These are phyloP conservation scores for Hirudinaria manillensis DNA, from an alignment of 2,888 invertebrate species.

Conservation along the genomic window DNA sequence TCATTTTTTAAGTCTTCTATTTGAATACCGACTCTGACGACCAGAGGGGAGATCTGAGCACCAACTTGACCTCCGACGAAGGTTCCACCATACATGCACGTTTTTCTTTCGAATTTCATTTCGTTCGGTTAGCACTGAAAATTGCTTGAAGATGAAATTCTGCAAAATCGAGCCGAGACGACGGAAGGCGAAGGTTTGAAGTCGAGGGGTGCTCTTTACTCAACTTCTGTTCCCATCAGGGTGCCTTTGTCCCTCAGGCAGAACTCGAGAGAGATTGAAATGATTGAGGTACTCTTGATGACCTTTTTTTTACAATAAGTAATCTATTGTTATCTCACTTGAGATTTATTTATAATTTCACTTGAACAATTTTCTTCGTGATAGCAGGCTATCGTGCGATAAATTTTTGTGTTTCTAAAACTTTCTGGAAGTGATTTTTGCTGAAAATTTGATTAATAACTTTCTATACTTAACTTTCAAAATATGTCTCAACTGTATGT, in stretches of 20 bases:
- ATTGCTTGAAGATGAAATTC: constrained; percentile 1
- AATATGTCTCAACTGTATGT: too few relatives aligned
- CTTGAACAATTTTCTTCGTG: too few relatives aligned
- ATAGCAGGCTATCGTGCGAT: too few relatives aligned
- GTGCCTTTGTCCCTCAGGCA: constrained; percentile 13
- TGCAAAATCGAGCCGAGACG: not conserved
- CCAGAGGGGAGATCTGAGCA: constrained; percentile 3
- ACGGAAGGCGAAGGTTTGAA: not conserved
- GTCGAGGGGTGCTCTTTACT: not conserved
- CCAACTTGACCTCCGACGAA: not conserved
- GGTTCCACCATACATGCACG: not conserved
- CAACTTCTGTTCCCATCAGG: constrained; percentile 18
- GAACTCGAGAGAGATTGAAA: constrained; percentile 12
- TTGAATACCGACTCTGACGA: constrained; percentile 3
- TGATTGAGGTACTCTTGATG: not conserved
- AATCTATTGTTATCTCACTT: not conserved
- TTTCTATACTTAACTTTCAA: too few relatives aligned
- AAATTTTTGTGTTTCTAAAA: too few relatives aligned
- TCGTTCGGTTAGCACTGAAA: too few relatives aligned
- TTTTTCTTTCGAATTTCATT: too few relatives aligned
- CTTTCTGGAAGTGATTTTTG: too few relatives aligned
- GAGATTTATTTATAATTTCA: not conserved
- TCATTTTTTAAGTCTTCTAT: not conserved
- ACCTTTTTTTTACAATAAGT: not conserved
- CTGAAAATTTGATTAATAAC: too few relatives aligned